These are phyloP conservation scores for Mimas tiliae DNA, from an alignment of 2,888 invertebrate species.

Conservation along the genomic window DNA sequence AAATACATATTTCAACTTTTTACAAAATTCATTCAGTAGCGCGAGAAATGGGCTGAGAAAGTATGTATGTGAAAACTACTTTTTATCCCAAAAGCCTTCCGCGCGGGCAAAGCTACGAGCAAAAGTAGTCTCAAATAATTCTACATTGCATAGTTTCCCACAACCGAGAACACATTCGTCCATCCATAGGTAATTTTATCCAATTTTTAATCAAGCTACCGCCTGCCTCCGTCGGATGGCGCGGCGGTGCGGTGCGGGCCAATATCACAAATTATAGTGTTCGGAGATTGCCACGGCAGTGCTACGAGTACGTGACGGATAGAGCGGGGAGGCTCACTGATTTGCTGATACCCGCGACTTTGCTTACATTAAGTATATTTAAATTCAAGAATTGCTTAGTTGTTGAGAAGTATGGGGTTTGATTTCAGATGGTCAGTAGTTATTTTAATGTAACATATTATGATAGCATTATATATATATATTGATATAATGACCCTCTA, in stretches of 20 bases:
- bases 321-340: conserved; percentile 3
- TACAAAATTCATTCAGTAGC: too few relatives aligned
- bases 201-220: conserved; percentile 64
- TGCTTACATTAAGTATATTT: not conserved
- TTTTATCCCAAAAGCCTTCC: too few relatives aligned
- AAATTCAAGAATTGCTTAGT: too few relatives aligned
- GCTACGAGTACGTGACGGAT: conserved; percentile 60
- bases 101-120: too few relatives aligned
- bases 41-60: too few relatives aligned
- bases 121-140: not conserved
- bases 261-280: conserved; percentile 81
- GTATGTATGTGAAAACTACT: too few relatives aligned
- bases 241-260: conserved; percentile 54
- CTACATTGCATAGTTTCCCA: conserved; percentile 46
- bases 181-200: conserved; percentile 72
- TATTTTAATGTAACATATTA: too few relatives aligned
- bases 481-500: too few relatives aligned
- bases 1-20: too few relatives aligned
- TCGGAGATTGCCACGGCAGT: conserved; percentile 69
- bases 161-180: conserved; percentile 57
- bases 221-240: conserved; percentile 47
- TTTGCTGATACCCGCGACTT: not conserved
- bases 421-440: too few relatives aligned
- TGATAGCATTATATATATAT: too few relatives aligned
- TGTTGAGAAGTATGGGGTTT: too few relatives aligned